A percentile compares a stretch with the other conserved stretches of the same genome.
Evolutionary conservation across 2,797 vertebrate genomes (phyloP).

Genomic region (Triplophysa yarkandensis): DNA sequence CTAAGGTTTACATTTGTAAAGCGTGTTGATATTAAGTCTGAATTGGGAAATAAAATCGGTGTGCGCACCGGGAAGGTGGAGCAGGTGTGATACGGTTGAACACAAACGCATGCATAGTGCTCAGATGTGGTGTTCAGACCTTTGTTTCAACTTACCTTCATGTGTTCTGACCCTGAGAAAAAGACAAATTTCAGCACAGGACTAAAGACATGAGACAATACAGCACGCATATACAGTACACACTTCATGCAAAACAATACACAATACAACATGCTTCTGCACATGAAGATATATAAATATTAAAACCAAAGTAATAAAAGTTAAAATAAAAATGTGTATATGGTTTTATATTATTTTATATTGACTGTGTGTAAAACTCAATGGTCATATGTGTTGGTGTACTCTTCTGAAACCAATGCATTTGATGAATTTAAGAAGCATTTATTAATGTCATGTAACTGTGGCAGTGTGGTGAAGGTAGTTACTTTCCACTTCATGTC

Average conservation of each 20-base stretch:
- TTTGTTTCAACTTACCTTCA: constrained; percentile 71
- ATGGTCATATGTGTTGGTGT: neutral
- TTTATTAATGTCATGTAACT: neutral
- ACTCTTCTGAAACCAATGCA: neutral
- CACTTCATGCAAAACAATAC: constrained; percentile 39
- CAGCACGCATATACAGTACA: constrained; percentile 50
- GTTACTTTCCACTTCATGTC: constrained; percentile 1
- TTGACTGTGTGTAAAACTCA: neutral
- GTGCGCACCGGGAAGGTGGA: constrained; percentile 32
- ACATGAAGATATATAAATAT: neutral
- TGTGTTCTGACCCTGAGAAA: constrained; percentile 71
- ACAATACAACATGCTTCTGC: constrained; percentile 19
- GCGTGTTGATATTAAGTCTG: constrained; percentile 6
- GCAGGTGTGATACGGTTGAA: constrained; percentile 43
- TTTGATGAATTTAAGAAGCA: neutral
- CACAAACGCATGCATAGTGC: constrained; percentile 65
- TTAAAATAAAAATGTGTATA: no score
- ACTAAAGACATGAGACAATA: constrained; percentile 64
- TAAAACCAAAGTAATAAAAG: no score
- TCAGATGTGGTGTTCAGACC: constrained; percentile 61
- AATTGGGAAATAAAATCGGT: constrained; percentile 34
- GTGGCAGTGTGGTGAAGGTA: constrained; percentile 13
- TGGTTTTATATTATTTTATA: neutral
- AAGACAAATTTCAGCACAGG: constrained; percentile 62
- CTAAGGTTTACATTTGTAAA: constrained; percentile 12